A percentile compares a stretch with the other conserved stretches of the same genome.
Conservation (phyloP, 2,888 invertebrate species). For the Lypha dubia region DNA sequence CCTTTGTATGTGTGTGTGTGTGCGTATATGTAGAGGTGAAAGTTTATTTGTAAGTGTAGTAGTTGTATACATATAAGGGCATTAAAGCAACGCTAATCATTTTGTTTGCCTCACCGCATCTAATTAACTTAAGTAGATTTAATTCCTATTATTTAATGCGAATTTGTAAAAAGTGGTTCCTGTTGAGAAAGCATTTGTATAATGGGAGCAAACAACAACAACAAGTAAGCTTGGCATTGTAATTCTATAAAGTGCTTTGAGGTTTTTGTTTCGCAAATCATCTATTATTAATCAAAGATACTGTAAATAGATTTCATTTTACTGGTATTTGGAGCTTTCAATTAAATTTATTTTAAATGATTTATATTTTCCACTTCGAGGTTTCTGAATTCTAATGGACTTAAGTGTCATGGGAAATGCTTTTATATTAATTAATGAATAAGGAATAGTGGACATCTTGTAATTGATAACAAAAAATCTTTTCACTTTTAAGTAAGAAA, state of each 20-base stretch:
- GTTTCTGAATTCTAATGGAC: background rate
- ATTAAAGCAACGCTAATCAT: conserved; percentile 57
- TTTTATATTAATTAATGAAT: conserved; percentile 1
- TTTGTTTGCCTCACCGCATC: conserved; percentile 56
- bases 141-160: conserved; percentile 37
- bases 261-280: conserved; percentile 21
- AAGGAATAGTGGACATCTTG: background rate
- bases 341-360: background rate
- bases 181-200: background rate
- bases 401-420: background rate
- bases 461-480: no score
- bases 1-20: background rate
- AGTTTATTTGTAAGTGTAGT: background rate
- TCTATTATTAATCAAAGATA: conserved; percentile 17
- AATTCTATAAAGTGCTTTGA: conserved; percentile 31
- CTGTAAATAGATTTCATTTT: background rate
- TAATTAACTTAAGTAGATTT: conserved; percentile 67
- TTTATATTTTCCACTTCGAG: background rate
- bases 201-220: background rate
- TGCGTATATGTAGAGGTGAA: background rate
- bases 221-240: background rate
- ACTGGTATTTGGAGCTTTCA: background rate
- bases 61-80: background rate
- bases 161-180: background rate
- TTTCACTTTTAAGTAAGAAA: no score